Percentiles rank a stretch among this genome's conserved stretches.
Conservation (phyloP, 1,140 invertebrate species). For the Cyphomyrmex costatus region DNA sequence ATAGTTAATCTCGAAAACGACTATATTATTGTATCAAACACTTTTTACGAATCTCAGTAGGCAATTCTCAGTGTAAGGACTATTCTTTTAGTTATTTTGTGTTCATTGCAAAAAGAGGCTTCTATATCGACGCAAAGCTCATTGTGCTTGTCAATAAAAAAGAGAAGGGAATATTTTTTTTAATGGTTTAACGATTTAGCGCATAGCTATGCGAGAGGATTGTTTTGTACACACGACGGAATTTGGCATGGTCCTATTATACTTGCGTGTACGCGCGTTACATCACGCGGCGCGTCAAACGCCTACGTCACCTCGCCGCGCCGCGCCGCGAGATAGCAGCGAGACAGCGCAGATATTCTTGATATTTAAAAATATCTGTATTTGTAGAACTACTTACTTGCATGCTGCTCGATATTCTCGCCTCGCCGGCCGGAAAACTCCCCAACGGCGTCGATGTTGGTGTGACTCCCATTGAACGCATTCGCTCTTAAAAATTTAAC, state of each 20-base stretch:
- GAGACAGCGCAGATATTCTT: conserved; percentile 73
- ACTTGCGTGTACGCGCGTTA: conserved; percentile 61
- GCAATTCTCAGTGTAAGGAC: too few relatives aligned
- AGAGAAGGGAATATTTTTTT: background rate
- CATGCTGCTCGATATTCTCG: conserved; percentile 69
- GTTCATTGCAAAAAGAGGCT: background rate
- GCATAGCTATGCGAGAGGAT: background rate
- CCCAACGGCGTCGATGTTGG: conserved; percentile 69
- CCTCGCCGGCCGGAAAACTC: conserved; percentile 73
- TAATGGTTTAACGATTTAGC: background rate
- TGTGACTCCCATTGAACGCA: conserved; percentile 42
- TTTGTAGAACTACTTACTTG: conserved; percentile 67
- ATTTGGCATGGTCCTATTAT: conserved; percentile 52
- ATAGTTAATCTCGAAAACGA: too few relatives aligned
- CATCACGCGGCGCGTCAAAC: conserved; percentile 63
- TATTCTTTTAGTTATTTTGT: background rate
- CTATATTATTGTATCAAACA: too few relatives aligned
- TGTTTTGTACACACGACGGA: conserved; percentile 43
- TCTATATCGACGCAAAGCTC: background rate
- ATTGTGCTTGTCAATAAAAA: background rate
- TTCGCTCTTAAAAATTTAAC: conserved; percentile 26
- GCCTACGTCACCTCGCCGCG: too few relatives aligned
- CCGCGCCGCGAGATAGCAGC: conserved; percentile 24
- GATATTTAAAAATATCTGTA: conserved; percentile 78
- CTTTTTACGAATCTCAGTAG: too few relatives aligned